Percentiles rank a stretch among this genome's conserved stretches.
phyloP scores from a whole-genome alignment of 2,888 invertebrate genomes.

The Orthonevra nobilis region DNA sequence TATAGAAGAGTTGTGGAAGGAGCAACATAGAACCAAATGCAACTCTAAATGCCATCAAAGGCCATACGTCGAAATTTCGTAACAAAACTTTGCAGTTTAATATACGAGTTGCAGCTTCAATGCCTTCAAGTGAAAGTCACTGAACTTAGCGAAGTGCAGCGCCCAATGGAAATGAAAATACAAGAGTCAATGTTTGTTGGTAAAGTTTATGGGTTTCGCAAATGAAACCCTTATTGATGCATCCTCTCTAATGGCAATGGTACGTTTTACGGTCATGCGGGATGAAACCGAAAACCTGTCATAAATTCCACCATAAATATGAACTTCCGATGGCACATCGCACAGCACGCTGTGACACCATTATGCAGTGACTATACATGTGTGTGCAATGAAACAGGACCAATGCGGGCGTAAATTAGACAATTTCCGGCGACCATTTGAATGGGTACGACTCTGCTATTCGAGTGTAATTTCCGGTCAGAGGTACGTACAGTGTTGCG shows the following conservation, averaged over 20 bases:
- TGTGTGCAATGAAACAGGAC: conserved; percentile 11
- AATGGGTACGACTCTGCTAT: neutral
- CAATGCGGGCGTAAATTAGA: conserved; percentile 40
- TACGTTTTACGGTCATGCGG: neutral
- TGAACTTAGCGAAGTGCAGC: neutral
- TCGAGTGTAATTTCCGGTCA: conserved; percentile 46
- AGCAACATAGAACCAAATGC: too few relatives aligned
- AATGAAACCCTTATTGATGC: conserved; percentile 7
- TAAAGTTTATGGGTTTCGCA: neutral
- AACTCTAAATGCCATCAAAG: neutral
- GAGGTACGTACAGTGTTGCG: conserved; percentile 21
- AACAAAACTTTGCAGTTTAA: neutral
- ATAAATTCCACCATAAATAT: conserved; percentile 30
- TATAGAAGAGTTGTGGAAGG: too few relatives aligned
- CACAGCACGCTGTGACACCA: conserved; percentile 4
- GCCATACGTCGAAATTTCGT: neutral
- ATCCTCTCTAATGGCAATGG: conserved; percentile 5
- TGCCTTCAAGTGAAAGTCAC: conserved; percentile 1
- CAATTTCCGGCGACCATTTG: conserved; percentile 27
- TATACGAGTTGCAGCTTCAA: neutral
- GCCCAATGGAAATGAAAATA: too few relatives aligned
- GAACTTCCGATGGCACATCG: conserved; percentile 5
- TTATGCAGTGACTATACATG: conserved; percentile 38
- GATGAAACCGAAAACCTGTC: conserved; percentile 15
- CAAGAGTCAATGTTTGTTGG: neutral